Conservation (phyloP, 2,113 vertebrate species). For the Fukomys damarensis region DNA sequence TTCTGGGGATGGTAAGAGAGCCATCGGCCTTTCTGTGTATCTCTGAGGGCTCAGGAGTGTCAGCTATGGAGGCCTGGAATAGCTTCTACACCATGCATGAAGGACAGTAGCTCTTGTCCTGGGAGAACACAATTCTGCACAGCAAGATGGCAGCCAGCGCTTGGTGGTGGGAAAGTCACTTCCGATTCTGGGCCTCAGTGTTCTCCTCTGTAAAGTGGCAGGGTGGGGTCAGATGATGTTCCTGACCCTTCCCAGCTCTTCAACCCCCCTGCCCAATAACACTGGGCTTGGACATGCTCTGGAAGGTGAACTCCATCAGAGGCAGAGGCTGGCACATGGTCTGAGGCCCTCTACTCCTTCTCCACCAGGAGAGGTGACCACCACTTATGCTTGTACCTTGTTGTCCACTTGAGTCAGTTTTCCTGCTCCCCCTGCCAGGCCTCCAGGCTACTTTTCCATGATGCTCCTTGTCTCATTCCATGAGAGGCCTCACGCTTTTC, state of each 20-base stretch:
- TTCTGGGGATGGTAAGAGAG: neutral
- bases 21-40: accelerated
- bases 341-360: neutral
- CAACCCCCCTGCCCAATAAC: neutral
- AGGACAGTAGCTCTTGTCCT: neutral
- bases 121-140: neutral
- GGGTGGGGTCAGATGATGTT: neutral
- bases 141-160: neutral
- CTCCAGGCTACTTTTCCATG: neutral
- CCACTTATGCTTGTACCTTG: neutral
- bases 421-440: neutral
- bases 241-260: neutral
- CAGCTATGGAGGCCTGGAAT: too few relatives aligned
- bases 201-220: neutral
- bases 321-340: neutral
- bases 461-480: too few relatives aligned
- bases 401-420: neutral
- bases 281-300: neutral
- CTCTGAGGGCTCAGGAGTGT: neutral
- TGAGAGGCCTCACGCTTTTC: neutral
- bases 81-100: neutral
- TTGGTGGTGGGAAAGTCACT: too few relatives aligned
- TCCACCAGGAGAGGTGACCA: accelerated
- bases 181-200: neutral
- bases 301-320: neutral